Conservation (phyloP, 2,888 invertebrate genomes). For the Brachypalpus laphriformis region DNA sequence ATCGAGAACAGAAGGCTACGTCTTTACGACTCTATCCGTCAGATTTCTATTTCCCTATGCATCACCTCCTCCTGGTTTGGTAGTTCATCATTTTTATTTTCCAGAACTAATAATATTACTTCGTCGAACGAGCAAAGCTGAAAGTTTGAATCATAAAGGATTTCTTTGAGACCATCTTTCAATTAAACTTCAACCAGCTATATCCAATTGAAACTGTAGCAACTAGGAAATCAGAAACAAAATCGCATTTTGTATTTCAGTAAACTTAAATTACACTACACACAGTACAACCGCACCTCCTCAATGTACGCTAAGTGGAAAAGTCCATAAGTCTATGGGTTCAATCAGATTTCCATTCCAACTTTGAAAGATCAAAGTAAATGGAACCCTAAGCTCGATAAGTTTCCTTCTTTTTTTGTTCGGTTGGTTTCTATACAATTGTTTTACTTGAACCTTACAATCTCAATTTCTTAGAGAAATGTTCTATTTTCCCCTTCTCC, state of each 20-base stretch:
- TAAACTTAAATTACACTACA: constrained; percentile 42
- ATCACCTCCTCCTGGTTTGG: no score
- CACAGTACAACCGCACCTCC: background rate
- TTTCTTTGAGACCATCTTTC: background rate
- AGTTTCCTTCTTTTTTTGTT: background rate
- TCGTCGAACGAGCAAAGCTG: no score
- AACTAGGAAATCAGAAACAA: background rate
- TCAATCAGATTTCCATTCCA: constrained; percentile 53
- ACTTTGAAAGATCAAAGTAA: constrained; percentile 48
- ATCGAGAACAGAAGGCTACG: no score
- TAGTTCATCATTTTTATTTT: no score
- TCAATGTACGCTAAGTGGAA: constrained; percentile 19
- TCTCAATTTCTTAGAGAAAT: constrained; percentile 51
- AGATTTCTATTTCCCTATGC: no score
- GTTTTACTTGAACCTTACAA: constrained; percentile 52
- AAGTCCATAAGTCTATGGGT: constrained; percentile 37
- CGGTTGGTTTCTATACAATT: constrained; percentile 8
- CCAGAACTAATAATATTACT: no score
- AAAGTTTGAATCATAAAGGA: background rate
- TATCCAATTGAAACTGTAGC: background rate
- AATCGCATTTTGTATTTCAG: background rate
- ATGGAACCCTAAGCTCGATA: constrained; percentile 36
- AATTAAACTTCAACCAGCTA: no score
- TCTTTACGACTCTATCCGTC: no score
- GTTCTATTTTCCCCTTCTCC: constrained; percentile 17